Conservation (phyloP, 1,140 invertebrate genomes). For the Streblospio benedicti region DNA sequence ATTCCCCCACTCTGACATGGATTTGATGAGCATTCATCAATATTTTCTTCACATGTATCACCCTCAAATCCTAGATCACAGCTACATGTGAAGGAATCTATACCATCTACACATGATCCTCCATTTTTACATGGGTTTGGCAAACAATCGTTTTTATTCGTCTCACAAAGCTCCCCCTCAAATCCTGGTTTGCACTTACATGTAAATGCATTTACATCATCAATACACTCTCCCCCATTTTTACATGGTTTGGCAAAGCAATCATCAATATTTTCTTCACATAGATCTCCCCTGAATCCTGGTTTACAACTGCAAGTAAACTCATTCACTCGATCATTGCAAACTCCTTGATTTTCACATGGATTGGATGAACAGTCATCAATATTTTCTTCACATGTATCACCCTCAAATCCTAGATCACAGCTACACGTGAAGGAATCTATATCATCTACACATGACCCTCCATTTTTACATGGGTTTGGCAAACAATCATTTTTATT, state of each 20-base stretch:
- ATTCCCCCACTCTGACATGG: conserved; percentile 32
- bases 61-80: conserved; percentile 59
- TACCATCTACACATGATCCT: conserved; percentile 32
- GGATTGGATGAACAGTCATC: conserved; percentile 80
- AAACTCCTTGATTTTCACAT: conserved; percentile 75
- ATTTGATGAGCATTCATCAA: conserved; percentile 19
- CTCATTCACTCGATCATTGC: background rate
- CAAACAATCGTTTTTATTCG: too few relatives aligned
- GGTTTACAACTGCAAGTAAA: conserved; percentile 1
- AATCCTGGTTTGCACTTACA: too few relatives aligned
- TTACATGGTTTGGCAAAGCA: conserved; percentile 59
- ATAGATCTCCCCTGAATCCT: conserved; percentile 82
- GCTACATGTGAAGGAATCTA: conserved; percentile 55
- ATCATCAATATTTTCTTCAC: conserved; percentile 89
- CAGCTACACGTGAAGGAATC: conserved; percentile 55
- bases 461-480: conserved; percentile 38
- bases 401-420: conserved; percentile 68
- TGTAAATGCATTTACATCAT: too few relatives aligned
- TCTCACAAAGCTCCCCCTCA: too few relatives aligned
- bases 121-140: conserved; percentile 43
- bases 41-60: conserved; percentile 36
- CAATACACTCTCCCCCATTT: background rate
- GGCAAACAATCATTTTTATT: conserved; percentile 42
- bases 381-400: conserved; percentile 76
- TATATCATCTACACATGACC: conserved; percentile 40